phyloP scores from a whole-genome alignment of 2,113 vertebrate species.

The Galemys pyrenaicus region DNA sequence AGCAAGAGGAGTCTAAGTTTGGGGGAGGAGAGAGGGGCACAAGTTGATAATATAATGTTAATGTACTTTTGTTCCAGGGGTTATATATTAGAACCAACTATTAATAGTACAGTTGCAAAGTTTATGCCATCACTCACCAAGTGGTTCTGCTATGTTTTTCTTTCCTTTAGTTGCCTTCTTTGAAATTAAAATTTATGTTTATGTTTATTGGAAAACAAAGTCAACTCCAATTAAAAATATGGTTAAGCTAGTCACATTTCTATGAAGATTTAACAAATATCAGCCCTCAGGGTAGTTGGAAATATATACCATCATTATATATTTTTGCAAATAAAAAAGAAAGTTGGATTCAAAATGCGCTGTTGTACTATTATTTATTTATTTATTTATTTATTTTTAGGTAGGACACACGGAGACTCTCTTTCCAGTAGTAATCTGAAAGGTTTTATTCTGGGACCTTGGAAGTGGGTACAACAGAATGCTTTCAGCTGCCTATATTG shows the following conservation, averaged over 20 bases:
- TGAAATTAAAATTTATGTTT: slow-evolving; percentile 35
- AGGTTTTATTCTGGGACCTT: slow-evolving; percentile 44
- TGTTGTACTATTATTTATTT: neutral
- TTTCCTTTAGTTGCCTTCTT: slow-evolving; percentile 51
- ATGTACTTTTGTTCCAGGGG: slow-evolving; percentile 79
- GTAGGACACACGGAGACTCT: slow-evolving; percentile 46
- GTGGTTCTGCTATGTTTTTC: slow-evolving; percentile 86
- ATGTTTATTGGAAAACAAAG: slow-evolving; percentile 73
- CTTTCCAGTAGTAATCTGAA: slow-evolving; percentile 5
- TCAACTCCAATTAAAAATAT: slow-evolving; percentile 77
- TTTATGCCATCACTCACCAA: slow-evolving; percentile 89
- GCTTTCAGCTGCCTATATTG: neutral
- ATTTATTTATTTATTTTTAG: slow-evolving; percentile 51
- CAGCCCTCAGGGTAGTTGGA: slow-evolving; percentile 28
- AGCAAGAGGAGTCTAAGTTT: slow-evolving; percentile 81
- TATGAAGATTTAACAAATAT: slow-evolving; percentile 73
- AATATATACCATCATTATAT: slow-evolving; percentile 54
- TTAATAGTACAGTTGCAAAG: slow-evolving; percentile 84
- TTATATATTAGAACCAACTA: slow-evolving; percentile 76
- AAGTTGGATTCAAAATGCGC: slow-evolving; percentile 71
- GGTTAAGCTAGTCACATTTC: slow-evolving; percentile 82
- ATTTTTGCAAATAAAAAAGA: slow-evolving; percentile 68
- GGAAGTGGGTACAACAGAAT: slow-evolving; percentile 9
- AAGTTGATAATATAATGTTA: slow-evolving; percentile 80
- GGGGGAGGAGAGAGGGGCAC: slow-evolving; percentile 52